Evolutionary conservation across 2,113 vertebrate species (phyloP), one percentile per base, ranked within the genome.

Genomic region (Barbus barbus): DNA sequence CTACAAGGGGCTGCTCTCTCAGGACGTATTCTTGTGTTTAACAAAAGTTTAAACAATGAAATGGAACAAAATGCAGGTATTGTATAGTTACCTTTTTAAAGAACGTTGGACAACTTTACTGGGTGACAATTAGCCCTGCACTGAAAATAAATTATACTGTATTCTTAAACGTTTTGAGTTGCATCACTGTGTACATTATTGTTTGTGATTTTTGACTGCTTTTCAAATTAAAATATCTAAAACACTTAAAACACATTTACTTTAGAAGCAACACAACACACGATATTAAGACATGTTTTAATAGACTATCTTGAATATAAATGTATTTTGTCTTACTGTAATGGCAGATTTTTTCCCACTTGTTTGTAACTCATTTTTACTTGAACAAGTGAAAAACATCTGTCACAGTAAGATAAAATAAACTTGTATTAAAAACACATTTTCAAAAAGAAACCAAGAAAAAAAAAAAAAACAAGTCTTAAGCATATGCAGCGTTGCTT

Each of bases 41-140:
- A 72, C 38, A 72, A 72, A 44, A 72, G 20, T 72, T 41, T 24
- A 5, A 72, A 13, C 22, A 44, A 44, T 73, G 36, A 44, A 24
- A 44, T 73, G 38, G 38, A 73, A 44, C n/a, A 44, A 72, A 72
- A 72, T 41, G 36, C 33, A n/a, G n/a, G n/a, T n/a, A n/a, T n/a
- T n/a, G n/a, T n/a, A n/a, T n/a, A n/a, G n/a, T n/a, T n/a, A n/a
- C n/a, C n/a, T n/a, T n/a, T n/a, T n/a, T n/a, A n/a, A n/a, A n/a
- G n/a, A n/a, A n/a, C n/a, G n/a, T n/a, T n/a, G n/a, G n/a, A n/a
- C n/a, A n/a, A n/a, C n/a, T n/a, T n/a, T n/a, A n/a, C n/a, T n/a
- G n/a, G n/a, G n/a, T n/a, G n/a, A n/a, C n/a, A n/a, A n/a, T n/a
- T n/a, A n/a, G n/a, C n/a, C n/a, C n/a, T n/a, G n/a, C n/a, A n/a